Evolutionary conservation across 2,113 vertebrate species (phyloP).

Genomic region (Chloropsis hardwickii): DNA sequence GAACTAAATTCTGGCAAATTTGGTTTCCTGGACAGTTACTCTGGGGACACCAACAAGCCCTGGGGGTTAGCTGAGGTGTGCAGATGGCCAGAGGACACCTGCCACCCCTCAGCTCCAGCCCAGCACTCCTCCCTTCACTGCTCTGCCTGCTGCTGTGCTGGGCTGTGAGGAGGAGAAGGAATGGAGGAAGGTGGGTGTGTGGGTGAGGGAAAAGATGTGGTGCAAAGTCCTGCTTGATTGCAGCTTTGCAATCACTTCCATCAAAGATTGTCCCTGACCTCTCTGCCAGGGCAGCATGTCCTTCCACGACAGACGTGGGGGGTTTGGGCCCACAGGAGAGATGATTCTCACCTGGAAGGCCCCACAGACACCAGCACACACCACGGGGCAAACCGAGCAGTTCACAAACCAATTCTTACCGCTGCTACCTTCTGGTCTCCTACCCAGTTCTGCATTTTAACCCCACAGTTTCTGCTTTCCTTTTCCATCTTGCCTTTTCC

Average conservation of each 20-base stretch:
- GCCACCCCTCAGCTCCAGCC: not conserved
- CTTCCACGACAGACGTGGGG: fast-evolving
- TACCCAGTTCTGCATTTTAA: not conserved
- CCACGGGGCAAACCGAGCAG: not conserved
- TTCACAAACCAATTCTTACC: not conserved
- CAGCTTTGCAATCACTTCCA: not conserved
- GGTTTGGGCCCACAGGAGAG: not conserved
- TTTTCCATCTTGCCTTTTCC: not conserved
- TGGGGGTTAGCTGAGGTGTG: not conserved
- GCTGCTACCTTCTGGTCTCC: not conserved
- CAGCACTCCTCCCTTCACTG: not conserved
- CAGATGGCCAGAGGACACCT: not conserved
- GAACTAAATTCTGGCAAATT: not conserved
- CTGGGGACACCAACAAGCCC: not conserved
- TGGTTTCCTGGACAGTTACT: not conserved
- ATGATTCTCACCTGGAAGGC: not conserved
- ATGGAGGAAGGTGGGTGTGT: not conserved
- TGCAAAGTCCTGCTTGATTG: not conserved
- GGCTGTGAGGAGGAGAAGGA: not conserved
- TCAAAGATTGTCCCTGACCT: not conserved
- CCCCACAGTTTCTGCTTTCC: not conserved
- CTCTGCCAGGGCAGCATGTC: not conserved
- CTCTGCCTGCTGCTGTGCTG: not conserved
- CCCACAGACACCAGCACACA: not conserved
- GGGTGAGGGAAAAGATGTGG: not conserved